phyloP scores from a whole-genome alignment of 2,888 invertebrate species.

The Meghimatium bilineatum region DNA sequence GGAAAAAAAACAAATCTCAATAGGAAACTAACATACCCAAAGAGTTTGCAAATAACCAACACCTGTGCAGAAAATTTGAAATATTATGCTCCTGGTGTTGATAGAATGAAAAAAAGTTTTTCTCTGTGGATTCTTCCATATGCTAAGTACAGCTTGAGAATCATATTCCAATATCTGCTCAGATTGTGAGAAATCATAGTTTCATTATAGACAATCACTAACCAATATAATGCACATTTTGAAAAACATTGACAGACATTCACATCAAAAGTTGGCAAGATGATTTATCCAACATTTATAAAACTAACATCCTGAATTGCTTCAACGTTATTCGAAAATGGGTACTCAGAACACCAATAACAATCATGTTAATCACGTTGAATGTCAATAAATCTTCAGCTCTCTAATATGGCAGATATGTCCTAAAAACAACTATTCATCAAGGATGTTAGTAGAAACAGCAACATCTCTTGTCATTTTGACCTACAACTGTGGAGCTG shows the following conservation, averaged over 20 bases:
- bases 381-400: constrained; percentile 31
- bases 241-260: background rate
- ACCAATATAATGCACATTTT: background rate
- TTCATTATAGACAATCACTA: background rate
- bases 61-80: constrained; percentile 25
- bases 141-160: too few relatives aligned
- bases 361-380: too few relatives aligned
- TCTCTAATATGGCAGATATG: constrained; percentile 17
- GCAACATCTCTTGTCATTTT: constrained; percentile 6
- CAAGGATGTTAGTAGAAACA: background rate
- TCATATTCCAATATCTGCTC: too few relatives aligned
- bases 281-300: too few relatives aligned
- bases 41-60: constrained; percentile 27
- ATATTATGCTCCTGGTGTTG: too few relatives aligned
- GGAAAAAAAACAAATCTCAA: constrained; percentile 22
- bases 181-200: constrained; percentile 11
- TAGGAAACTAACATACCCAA: constrained; percentile 13
- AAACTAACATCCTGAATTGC: constrained; percentile 33
- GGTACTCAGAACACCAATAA: too few relatives aligned
- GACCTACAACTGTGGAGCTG: constrained; percentile 3
- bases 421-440: constrained; percentile 31
- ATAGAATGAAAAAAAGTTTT: too few relatives aligned
- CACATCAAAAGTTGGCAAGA: background rate
- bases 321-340: constrained; percentile 31
- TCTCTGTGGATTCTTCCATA: too few relatives aligned